A percentile compares a stretch with the other conserved stretches of the same genome.
Evolutionary conservation across 1,140 invertebrate species (phyloP).

Genomic region (Microvelia longipes): DNA sequence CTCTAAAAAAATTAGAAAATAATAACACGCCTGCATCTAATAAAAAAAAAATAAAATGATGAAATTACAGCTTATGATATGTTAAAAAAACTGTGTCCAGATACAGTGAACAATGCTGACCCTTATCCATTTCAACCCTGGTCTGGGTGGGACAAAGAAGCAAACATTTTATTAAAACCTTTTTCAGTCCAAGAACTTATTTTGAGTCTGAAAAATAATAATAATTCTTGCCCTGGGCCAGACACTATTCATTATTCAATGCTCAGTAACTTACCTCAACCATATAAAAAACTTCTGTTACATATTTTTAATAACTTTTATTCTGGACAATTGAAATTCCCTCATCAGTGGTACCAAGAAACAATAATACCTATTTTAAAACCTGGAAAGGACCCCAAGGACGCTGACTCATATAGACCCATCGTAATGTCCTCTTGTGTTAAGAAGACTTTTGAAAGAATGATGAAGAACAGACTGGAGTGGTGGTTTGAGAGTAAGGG

Average conservation of each 20-base stretch:
- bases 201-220: background rate
- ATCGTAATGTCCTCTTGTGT: background rate
- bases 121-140: background rate
- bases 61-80: background rate
- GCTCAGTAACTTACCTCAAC: background rate
- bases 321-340: background rate
- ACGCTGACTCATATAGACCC: constrained; percentile 1
- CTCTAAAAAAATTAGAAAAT: background rate
- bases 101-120: background rate
- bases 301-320: background rate
- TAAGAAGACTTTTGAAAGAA: constrained; percentile 3
- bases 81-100: background rate
- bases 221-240: background rate
- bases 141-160: background rate
- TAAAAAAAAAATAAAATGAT: background rate
- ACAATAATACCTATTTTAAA: constrained; percentile 1
- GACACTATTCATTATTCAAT: background rate
- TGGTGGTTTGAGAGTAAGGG: constrained; percentile 4
- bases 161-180: background rate
- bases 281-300: background rate
- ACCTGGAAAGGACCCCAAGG: background rate
- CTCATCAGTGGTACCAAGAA: background rate
- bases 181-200: background rate
- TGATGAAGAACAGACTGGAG: background rate
- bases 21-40: background rate